Percentiles rank a stretch among this genome's conserved stretches.
Conservation (phyloP, 2,797 vertebrate species). For the Carapus acus region DNA sequence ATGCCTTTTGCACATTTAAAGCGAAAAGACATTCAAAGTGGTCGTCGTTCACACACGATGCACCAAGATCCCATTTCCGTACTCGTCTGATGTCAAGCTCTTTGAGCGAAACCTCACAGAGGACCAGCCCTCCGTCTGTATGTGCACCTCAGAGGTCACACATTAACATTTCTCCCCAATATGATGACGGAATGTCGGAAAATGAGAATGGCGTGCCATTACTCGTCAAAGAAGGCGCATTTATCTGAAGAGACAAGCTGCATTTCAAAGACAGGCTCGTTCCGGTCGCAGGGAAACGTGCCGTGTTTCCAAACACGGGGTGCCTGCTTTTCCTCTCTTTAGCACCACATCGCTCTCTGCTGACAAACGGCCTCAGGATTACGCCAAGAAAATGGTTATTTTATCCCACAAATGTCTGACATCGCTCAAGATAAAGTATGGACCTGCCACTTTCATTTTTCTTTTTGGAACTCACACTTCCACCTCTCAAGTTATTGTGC, state of each 20-base stretch:
- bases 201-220: too few species aligned
- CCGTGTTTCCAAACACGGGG: conserved; percentile 48
- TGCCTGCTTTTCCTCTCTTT: conserved; percentile 56
- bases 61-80: too few species aligned
- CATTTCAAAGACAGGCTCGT: conserved; percentile 36
- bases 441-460: conserved; percentile 23
- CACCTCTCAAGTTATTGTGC: conserved; percentile 33
- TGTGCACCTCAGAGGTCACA: too few species aligned
- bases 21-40: too few species aligned
- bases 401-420: conserved; percentile 53
- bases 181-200: too few species aligned
- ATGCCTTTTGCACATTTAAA: too few species aligned
- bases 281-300: conserved; percentile 16
- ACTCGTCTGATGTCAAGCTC: too few species aligned
- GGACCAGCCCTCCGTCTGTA: too few species aligned
- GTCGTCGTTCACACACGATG: too few species aligned
- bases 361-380: conserved; percentile 55
- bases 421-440: conserved; percentile 19
- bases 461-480: conserved; percentile 52
- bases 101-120: too few species aligned
- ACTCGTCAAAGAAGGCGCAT: conserved; percentile 46
- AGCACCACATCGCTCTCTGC: conserved; percentile 49
- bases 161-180: too few species aligned
- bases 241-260: conserved; percentile 27
- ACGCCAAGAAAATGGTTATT: conserved; percentile 49